Percentiles rank a stretch among this genome's conserved stretches.
Evolutionary conservation across 2,888 invertebrate genomes (phyloP).

Genomic region (Bursaphelenchus okinawaensis): DNA sequence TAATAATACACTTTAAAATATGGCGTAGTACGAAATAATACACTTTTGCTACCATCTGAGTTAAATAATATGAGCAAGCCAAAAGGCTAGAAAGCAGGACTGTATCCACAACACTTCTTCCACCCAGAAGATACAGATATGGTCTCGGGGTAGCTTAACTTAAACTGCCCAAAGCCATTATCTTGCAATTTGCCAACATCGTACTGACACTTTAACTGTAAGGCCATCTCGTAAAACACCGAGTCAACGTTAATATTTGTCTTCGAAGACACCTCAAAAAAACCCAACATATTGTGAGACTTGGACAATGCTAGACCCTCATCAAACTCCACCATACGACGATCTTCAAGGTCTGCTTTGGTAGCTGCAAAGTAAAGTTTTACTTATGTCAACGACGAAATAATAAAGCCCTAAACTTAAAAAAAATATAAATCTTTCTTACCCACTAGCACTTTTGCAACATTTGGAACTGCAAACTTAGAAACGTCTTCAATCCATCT

Average conservation of each 20-base stretch:
- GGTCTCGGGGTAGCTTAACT: slow-evolving; percentile 27
- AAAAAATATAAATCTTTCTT: slow-evolving; percentile 39
- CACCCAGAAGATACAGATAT: slow-evolving; percentile 24
- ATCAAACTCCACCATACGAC: slow-evolving; percentile 74
- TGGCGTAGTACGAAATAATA: too few species aligned
- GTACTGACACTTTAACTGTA: slow-evolving; percentile 69
- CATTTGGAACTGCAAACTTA: slow-evolving; percentile 84
- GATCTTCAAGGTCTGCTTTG: slow-evolving; percentile 76
- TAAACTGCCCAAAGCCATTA: slow-evolving; percentile 27
- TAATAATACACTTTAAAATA: too few species aligned
- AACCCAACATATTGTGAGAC: slow-evolving; percentile 43
- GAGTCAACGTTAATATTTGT: slow-evolving; percentile 84
- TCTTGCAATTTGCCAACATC: slow-evolving; percentile 34
- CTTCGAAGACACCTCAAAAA: slow-evolving; percentile 73
- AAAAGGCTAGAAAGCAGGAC: too few species aligned
- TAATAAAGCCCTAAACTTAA: background rate
- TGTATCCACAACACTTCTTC: slow-evolving; percentile 25
- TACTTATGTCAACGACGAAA: background rate
- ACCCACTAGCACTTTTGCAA: slow-evolving; percentile 83
- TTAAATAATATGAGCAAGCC: too few species aligned
- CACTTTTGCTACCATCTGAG: too few species aligned
- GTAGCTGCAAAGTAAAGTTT: slow-evolving; percentile 63
- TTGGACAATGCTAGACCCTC: slow-evolving; percentile 74
- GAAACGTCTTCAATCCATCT: slow-evolving; percentile 94
- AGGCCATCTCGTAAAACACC: slow-evolving; percentile 77